Percentiles rank a stretch among this genome's conserved stretches.
phyloP scores from a whole-genome alignment of 2,888 invertebrate species.

The Pogonocherus hispidulus region DNA sequence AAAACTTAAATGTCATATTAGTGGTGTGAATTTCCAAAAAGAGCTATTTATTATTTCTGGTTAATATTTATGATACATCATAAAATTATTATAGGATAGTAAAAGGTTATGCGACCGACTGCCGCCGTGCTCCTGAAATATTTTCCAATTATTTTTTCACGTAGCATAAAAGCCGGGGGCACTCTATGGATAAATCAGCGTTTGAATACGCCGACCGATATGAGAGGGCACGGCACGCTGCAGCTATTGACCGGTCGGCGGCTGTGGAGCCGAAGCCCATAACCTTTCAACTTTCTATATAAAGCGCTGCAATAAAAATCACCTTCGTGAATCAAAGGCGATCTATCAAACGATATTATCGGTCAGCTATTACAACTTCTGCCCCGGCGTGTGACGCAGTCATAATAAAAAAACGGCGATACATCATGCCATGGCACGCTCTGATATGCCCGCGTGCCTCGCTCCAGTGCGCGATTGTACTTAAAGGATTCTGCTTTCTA shows the following conservation, averaged over 20 bases:
- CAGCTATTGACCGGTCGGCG: conserved; percentile 55
- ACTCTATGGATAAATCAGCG: conserved; percentile 57
- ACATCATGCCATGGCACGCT: conserved; percentile 59
- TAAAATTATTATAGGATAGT: no score
- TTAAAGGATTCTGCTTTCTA: conserved; percentile 17
- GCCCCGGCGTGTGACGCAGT: conserved; percentile 56
- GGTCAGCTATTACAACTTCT: conserved; percentile 62
- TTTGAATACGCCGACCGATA: conserved; percentile 58
- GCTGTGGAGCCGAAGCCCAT: conserved; percentile 52
- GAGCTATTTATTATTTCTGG: no score
- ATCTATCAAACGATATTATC: conserved; percentile 68
- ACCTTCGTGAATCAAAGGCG: conserved; percentile 66
- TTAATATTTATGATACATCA: no score
- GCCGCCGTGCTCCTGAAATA: conserved; percentile 1
- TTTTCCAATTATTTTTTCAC: conserved; percentile 22
- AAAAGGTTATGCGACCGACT: no score
- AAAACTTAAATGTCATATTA: no score
- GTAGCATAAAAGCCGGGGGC: conserved; percentile 36
- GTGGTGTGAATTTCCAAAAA: no score
- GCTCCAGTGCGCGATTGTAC: conserved; percentile 21
- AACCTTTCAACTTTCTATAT: conserved; percentile 63
- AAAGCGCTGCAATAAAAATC: conserved; percentile 66
- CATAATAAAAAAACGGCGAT: conserved; percentile 62
- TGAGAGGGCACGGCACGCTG: conserved; percentile 52
- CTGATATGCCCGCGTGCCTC: conserved; percentile 48